Percentiles rank a stretch among this genome's conserved stretches.
phyloP scores from a whole-genome alignment of 2,113 vertebrate species.

The Oncorhynchus clarkii region DNA sequence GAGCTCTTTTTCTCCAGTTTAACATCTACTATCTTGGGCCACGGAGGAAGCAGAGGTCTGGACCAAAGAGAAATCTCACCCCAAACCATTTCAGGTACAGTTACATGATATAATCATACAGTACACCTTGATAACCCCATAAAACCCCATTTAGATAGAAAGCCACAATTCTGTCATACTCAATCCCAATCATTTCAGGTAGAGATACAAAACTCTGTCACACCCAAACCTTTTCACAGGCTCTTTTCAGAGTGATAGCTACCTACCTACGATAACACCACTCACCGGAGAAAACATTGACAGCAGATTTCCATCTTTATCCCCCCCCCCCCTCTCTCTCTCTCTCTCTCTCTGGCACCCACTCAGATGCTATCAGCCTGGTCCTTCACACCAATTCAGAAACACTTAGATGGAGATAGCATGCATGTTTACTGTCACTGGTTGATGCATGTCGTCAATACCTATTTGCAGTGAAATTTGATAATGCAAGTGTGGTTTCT shows the following conservation, averaged over 20 bases:
- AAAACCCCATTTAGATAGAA: background rate
- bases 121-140: no score
- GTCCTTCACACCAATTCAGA: conserved; percentile 65
- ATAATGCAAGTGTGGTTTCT: conserved; percentile 45
- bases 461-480: conserved; percentile 68
- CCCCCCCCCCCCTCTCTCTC: conserved; percentile 23
- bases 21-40: conserved; percentile 52
- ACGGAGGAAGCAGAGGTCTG: conserved; percentile 71
- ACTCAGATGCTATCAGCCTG: conserved; percentile 61
- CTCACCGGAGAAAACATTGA: conserved; percentile 11
- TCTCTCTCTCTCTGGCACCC: conserved; percentile 28
- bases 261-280: conserved; percentile 25
- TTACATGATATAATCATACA: no score
- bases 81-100: conserved; percentile 82
- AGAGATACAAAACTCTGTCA: background rate
- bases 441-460: conserved; percentile 66
- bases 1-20: conserved; percentile 70
- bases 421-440: conserved; percentile 61
- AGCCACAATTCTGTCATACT: background rate
- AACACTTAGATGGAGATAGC: conserved; percentile 60
- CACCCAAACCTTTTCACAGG: conserved; percentile 39
- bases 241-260: conserved; percentile 34
- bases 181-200: background rate
- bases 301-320: conserved; percentile 10
- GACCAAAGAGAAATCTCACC: conserved; percentile 77